phyloP scores from a whole-genome alignment of 1,140 invertebrate species.

The Mycetomoellerius zeteki region DNA sequence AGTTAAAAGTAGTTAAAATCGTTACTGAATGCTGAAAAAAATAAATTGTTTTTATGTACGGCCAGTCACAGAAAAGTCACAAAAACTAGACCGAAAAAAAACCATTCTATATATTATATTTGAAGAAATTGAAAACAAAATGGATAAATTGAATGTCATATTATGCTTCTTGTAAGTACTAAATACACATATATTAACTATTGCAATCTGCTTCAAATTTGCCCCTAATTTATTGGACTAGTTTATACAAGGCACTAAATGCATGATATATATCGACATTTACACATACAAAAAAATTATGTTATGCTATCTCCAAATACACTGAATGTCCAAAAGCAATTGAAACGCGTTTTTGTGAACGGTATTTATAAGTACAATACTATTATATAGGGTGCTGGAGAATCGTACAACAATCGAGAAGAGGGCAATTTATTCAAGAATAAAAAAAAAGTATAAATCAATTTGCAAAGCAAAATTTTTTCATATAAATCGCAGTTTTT shows the following conservation, averaged over 20 bases:
- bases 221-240: slow-evolving; percentile 39
- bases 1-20: neutral
- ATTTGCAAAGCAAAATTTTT: neutral
- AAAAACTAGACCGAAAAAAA: neutral
- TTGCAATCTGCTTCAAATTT: slow-evolving; percentile 25
- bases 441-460: neutral
- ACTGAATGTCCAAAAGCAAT: slow-evolving; percentile 51
- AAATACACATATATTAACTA: slow-evolving; percentile 5
- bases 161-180: slow-evolving; percentile 12
- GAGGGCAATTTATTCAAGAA: neutral
- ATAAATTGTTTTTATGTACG: neutral
- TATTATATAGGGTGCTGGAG: slow-evolving; percentile 27
- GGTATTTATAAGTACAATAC: slow-evolving; percentile 58
- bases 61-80: neutral
- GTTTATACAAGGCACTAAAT: slow-evolving; percentile 67
- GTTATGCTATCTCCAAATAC: slow-evolving; percentile 45
- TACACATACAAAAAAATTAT: slow-evolving; percentile 65
- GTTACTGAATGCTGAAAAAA: neutral
- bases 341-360: slow-evolving; percentile 1
- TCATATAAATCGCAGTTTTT: neutral
- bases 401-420: slow-evolving; percentile 46
- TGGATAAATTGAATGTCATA: slow-evolving; percentile 7
- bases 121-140: neutral
- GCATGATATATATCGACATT: slow-evolving; percentile 54
- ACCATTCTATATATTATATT: neutral